Evolutionary conservation across 2,797 vertebrate species (phyloP).

Genomic region (Artibeus jamaicensis): DNA sequence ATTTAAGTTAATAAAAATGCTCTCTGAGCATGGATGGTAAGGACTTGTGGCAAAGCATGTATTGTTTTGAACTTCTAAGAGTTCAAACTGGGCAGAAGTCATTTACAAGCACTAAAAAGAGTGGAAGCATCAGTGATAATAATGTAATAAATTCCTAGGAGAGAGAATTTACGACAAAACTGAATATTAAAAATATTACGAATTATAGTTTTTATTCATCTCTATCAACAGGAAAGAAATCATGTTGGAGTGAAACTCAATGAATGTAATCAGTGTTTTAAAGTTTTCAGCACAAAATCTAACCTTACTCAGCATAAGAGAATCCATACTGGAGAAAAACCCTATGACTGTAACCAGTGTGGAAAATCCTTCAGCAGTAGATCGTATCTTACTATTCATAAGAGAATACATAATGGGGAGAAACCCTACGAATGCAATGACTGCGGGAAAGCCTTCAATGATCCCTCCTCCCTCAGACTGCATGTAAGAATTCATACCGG

Average conservation of each 20-base stretch:
- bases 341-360: slow-evolving; percentile 73
- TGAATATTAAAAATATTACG: background rate
- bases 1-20: background rate
- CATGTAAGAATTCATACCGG: slow-evolving; percentile 72
- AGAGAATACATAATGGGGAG: slow-evolving; percentile 73
- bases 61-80: background rate
- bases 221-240: slow-evolving; percentile 53
- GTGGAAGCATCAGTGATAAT: background rate
- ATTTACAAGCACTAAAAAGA: background rate
- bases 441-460: slow-evolving; percentile 71
- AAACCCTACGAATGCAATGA: slow-evolving; percentile 68
- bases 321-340: slow-evolving; percentile 78
- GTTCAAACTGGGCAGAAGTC: background rate
- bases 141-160: background rate
- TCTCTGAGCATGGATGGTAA: background rate
- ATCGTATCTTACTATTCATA: slow-evolving; percentile 70
- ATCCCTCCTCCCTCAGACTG: slow-evolving; percentile 67
- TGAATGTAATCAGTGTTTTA: slow-evolving; percentile 76
- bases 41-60: background rate
- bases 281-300: slow-evolving; percentile 76
- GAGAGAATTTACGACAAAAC: background rate
- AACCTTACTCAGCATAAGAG: slow-evolving; percentile 77
- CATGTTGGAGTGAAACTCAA: slow-evolving; percentile 67
- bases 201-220: background rate
- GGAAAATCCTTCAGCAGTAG: slow-evolving; percentile 73